These are phyloP conservation scores for Zeugodacus cucurbitae DNA, from an alignment of 1,140 invertebrate species.

Conservation along the genomic window DNA sequence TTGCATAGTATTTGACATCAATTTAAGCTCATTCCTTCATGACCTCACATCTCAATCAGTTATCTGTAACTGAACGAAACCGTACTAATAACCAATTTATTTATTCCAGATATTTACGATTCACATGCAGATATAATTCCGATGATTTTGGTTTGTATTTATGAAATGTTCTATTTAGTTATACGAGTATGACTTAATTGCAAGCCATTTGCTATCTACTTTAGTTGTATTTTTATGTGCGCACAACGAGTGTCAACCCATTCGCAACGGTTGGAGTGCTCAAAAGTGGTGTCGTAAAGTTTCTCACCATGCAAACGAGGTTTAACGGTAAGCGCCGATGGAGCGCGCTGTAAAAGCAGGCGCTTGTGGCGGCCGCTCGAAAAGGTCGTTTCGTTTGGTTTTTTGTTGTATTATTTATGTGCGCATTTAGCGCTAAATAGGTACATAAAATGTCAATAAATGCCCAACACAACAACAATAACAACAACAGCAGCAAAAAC, in stretches of 20 bases:
- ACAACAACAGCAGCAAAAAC: neutral
- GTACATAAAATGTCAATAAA: constrained; percentile 18
- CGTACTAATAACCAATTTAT: no score
- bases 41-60: no score
- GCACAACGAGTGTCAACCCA: neutral
- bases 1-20: no score
- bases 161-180: no score
- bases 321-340: neutral
- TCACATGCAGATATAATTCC: no score
- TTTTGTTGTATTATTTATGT: constrained; percentile 8
- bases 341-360: neutral
- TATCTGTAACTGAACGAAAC: no score
- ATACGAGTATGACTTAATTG: no score
- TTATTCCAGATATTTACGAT: no score
- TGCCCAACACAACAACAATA: neutral
- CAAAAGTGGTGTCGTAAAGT: neutral
- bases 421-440: constrained; percentile 17
- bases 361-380: neutral
- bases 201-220: no score
- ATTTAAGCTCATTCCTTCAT: no score
- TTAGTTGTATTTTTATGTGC: neutral
- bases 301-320: neutral
- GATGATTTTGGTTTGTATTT: no score
- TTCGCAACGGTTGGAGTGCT: neutral
- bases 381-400: neutral